Evolutionary conservation across 1,140 invertebrate genomes (phyloP).

Genomic region (Scaptomyza graminum): DNA sequence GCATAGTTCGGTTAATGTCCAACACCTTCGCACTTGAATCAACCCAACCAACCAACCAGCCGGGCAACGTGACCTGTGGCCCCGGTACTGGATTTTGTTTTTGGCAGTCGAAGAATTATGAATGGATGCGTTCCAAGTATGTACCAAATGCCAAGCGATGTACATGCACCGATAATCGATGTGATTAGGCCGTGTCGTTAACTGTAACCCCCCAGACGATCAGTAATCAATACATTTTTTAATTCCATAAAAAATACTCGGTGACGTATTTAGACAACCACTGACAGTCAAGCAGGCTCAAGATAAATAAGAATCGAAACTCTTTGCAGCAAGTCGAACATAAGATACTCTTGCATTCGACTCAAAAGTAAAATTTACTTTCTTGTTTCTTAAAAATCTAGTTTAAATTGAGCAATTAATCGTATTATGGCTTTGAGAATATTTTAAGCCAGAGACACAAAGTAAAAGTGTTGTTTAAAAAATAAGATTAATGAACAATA

Average conservation of each 20-base stretch:
- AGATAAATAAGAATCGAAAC: constrained; percentile 42
- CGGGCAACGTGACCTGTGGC: constrained; percentile 70
- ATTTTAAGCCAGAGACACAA: too few relatives aligned
- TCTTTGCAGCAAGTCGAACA: neutral
- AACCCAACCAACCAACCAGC: constrained; percentile 19
- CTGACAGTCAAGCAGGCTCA: constrained; percentile 65
- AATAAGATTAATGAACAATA: too few relatives aligned
- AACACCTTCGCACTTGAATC: constrained; percentile 71
- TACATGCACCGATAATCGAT: constrained; percentile 74
- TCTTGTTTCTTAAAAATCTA: too few relatives aligned
- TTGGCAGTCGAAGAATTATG: constrained; percentile 25
- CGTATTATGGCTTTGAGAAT: too few relatives aligned
- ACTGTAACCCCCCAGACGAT: constrained; percentile 62
- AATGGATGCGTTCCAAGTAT: constrained; percentile 61
- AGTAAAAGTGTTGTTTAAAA: too few relatives aligned
- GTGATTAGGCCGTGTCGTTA: constrained; percentile 74
- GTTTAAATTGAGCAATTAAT: too few relatives aligned
- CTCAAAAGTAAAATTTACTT: too few relatives aligned
- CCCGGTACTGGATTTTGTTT: constrained; percentile 57
- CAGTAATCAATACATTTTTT: constrained; percentile 68
- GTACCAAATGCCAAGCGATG: constrained; percentile 29
- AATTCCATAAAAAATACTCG: constrained; percentile 47
- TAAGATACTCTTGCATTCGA: constrained; percentile 31
- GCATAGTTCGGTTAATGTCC: constrained; percentile 74
- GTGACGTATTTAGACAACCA: constrained; percentile 80